Base-by-base conservation (phyloP, 2,113 vertebrate genomes). In the Pelmatolapia mariae region DNA sequence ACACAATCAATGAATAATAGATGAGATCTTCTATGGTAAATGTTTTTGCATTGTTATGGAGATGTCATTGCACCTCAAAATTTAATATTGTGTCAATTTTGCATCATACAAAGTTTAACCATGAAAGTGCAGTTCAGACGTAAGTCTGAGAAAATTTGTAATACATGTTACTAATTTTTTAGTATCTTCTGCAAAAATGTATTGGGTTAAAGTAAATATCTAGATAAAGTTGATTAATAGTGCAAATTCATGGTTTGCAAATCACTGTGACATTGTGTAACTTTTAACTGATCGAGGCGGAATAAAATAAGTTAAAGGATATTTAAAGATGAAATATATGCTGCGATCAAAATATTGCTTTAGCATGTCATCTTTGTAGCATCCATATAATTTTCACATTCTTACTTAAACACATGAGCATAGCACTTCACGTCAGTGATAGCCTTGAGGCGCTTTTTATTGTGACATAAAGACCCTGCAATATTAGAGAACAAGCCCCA, bases 201-300 rank as follows among this genome's bases (percentile, higher is more conserved):
- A 38, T 22, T 40, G n/a, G 11, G 63, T 40, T 40, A n/a, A 38
- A 38, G 10, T 66, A 66, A 36, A 63, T 33, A 11, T 12, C 29
- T 36, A 10, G 31, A 63, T 36, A 36, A 33, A 33, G 57, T 36
- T 38, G 19, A 38, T 66, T 38, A n/a, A n/a, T 53, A n/a, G 31
- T 38, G 19, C 19, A 22, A n/a, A 66, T 66, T 71, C 38, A 10
- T 71, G 12, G n/a, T 24, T 73, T 11, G 63, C 19, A 38, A 13
- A 68, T 68, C 63, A 40, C 63, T 6, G 63, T 68, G 63, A 40
- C 63, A 24, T n/a, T 68, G 31, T 68, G n/a, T 40, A 68, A 68
- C 11, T 8, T 68, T 24, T 40, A 13, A 40, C 7, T 13, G 63
- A 68, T 22, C 7, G 2, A 68, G 31, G 1, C 1, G 8, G 36